Base-by-base conservation (phyloP, 2,888 invertebrate species). In the Argynnis bischoffii region DNA sequence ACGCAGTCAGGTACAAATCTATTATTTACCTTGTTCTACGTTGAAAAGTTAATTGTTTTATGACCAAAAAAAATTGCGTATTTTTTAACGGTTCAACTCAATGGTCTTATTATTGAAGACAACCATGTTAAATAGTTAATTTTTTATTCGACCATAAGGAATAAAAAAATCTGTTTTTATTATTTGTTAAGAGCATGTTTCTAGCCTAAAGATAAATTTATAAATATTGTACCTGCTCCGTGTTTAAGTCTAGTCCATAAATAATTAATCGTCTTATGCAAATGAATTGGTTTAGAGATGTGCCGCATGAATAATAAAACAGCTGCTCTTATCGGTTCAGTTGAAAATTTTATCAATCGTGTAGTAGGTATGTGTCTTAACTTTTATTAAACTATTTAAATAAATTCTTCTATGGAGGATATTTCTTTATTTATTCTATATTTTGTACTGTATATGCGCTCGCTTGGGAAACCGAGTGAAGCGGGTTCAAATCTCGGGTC, bases 1-100 rank as follows among this genome's bases (percentile, higher is more conserved):
- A 65, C 66, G 66, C 65, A 67, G 72, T 71, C 90, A 90, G 89
- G 90, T 89, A 89, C 72, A 75, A 75, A 76, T 75, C 77, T 80
- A 81, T 88, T 89, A 84, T 89, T 77, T 75, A 73, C 67, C 74
- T 73, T 64, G 47, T 55, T 61, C 77, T 78, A 77, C 74, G 81
- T 83, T 82, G 76, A 79, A 81, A 80, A 74, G 76, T 78, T 77
- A 81, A 87, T 78, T 83, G 83, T 86, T 85, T 85, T 84, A 85
- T 78, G 51, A 76, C 75, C 71, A 81, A 86, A 84, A 82, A n/a
- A 81, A 64, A 75, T 88, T 89, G 85, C 78, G 79, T 80, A 85
- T 86, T 79, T 84, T 41, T 84, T 83, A 85, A 79, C 64, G 82
- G 78, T 76, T 64, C 72, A 78, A 81, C 79, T 79, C 81, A 77